Evolutionary conservation across 2,113 vertebrate genomes (phyloP).

Genomic region (Calypte anna): DNA sequence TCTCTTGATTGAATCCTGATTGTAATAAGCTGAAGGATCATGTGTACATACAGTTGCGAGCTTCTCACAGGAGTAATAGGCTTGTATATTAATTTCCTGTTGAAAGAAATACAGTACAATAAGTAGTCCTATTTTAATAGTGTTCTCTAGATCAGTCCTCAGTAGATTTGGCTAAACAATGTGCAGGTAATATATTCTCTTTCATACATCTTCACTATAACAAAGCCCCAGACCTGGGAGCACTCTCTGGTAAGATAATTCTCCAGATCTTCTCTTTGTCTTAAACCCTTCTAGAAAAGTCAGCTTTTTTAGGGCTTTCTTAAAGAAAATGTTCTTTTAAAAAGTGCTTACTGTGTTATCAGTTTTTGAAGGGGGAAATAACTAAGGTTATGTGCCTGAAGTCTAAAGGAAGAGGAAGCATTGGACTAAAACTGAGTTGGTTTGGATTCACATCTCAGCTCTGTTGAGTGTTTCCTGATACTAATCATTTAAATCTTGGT

Average conservation of each 20-base stretch:
- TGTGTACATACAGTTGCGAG: background rate
- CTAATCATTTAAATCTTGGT: background rate
- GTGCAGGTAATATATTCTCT: background rate
- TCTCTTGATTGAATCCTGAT: background rate
- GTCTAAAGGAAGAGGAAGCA: background rate
- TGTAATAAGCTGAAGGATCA: background rate
- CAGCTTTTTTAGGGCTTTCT: background rate
- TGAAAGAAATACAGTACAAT: background rate
- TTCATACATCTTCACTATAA: background rate
- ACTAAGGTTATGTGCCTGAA: background rate
- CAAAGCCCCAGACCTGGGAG: background rate
- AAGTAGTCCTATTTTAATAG: background rate
- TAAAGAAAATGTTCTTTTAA: background rate
- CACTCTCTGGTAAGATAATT: background rate
- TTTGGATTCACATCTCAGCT: background rate
- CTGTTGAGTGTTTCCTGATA: background rate
- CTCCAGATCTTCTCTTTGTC: background rate
- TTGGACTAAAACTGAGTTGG: background rate
- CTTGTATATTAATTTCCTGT: background rate
- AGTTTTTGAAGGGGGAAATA: background rate
- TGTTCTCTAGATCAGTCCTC: background rate
- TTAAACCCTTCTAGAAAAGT: background rate
- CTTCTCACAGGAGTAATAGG: background rate
- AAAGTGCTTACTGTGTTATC: background rate
- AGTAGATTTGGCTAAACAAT: background rate